Evolutionary conservation across 2,797 vertebrate genomes (phyloP), one percentile per base, ranked within the genome.

Genomic region (Myiotriccus ornatus): DNA sequence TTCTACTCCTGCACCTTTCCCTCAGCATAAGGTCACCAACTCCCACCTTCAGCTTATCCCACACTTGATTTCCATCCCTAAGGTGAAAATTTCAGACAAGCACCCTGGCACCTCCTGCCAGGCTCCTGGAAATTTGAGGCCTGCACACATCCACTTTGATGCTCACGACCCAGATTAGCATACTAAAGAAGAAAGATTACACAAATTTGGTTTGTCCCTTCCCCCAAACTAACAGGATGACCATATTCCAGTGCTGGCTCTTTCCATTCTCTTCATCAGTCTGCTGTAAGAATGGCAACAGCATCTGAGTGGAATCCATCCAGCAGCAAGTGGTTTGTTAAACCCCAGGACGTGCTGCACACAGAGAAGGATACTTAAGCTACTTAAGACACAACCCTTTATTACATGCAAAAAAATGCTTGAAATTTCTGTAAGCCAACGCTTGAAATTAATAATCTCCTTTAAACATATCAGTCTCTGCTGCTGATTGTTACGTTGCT

Each of bases 401-500:
- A 90, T 62, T 92, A 95, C 92, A 89, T 43, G 49, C 49, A 93
- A 55, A 37, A 94, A 95, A 96, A 94, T 22, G 50, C 80, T 37
- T 84, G 67, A 93, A 89, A 90, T 84, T 89, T 94, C 46, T 89
- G 13, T 74, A 89, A 93, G 70, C 63, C 90, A 89, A 60, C 74
- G 94, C 71, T 91, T 94, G 44, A 63, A 89, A 75, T 78, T 79
- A 86, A 79, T 90, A n/a, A 43, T 44, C 65, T 84, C 34, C 35
- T 50, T 77, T 65, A 79, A 73, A 80, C 22, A 17, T 14, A 84
- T 22, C 67, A 44, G 53, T 41, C 53, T 94, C 44, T 90, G 47
- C 46, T 84, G 30, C 50, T 84, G 81, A 89, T 56, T 79, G 22
- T 35, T 78, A 28, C 6, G 50, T 21, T 3, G 2, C 28, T 88